Evolutionary conservation across 1,140 invertebrate species (phyloP).

Genomic region (Achatina immaculata): DNA sequence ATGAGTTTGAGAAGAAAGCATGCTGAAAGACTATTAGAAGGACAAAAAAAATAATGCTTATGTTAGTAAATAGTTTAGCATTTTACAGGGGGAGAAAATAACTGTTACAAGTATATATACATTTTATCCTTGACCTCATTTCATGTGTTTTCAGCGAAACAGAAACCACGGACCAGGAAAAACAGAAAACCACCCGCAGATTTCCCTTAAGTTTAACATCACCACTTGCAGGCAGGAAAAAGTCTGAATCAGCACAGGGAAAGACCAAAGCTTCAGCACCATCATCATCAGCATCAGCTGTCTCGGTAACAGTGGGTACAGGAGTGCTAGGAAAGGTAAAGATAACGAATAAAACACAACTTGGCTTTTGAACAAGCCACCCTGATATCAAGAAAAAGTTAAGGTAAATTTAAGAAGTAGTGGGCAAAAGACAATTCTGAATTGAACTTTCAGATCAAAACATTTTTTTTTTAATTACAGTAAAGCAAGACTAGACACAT

Average conservation of each 20-base stretch:
- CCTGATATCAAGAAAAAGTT: conserved; percentile 5
- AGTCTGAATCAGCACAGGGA: conserved; percentile 19
- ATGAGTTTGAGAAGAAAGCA: too few relatives aligned
- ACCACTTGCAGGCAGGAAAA: conserved; percentile 47
- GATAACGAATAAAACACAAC: conserved; percentile 8
- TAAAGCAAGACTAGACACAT: too few relatives aligned
- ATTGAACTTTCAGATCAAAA: too few relatives aligned
- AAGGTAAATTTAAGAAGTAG: not conserved
- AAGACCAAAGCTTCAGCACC: conserved; percentile 26
- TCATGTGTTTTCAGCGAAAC: not conserved
- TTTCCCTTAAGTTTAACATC: conserved; percentile 55
- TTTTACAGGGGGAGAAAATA: too few relatives aligned
- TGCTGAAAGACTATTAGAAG: too few relatives aligned
- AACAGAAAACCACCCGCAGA: conserved; percentile 50
- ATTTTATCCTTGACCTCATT: not conserved
- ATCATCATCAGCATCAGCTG: not conserved
- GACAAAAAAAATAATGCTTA: too few relatives aligned
- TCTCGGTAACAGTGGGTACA: conserved; percentile 1
- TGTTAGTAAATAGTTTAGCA: too few relatives aligned
- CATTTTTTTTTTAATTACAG: too few relatives aligned
- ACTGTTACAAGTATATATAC: too few relatives aligned
- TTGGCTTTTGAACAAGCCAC: not conserved
- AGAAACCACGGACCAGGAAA: conserved; percentile 39
- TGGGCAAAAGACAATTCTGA: too few relatives aligned
- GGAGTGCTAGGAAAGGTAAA: conserved; percentile 20